Evolutionary conservation across 1,140 invertebrate species (phyloP).

Genomic region (Trinorchestia longiramus): DNA sequence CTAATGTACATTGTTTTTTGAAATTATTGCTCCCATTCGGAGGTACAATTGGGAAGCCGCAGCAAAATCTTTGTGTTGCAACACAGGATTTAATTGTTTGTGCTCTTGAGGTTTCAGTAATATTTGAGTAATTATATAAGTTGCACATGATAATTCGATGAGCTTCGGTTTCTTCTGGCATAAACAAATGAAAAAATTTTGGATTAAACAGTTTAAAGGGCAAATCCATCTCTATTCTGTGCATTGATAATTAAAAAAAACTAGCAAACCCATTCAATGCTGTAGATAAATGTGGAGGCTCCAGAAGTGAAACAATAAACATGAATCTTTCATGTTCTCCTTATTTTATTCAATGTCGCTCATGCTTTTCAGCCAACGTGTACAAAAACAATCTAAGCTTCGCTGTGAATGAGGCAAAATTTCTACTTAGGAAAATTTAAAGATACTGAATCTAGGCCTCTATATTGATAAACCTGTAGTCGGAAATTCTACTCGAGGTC

Average conservation of each 20-base stretch:
- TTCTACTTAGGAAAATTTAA: neutral
- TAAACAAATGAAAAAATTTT: neutral
- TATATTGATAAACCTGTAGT: neutral
- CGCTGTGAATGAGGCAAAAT: neutral
- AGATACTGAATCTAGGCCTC: neutral
- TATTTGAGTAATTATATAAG: too few species aligned
- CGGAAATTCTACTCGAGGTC: neutral
- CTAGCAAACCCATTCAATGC: neutral
- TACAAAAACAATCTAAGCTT: neutral
- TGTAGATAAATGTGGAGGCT: neutral
- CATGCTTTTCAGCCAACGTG: neutral
- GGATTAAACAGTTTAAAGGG: neutral
- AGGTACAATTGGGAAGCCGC: too few species aligned
- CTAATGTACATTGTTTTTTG: too few species aligned
- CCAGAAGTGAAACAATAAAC: neutral
- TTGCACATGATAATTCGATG: too few species aligned
- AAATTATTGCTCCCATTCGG: too few species aligned
- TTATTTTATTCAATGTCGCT: neutral
- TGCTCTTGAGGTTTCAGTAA: too few species aligned
- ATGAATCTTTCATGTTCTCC: neutral
- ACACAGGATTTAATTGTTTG: too few species aligned
- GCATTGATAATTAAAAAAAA: neutral
- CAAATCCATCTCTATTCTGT: neutral
- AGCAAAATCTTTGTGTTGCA: too few species aligned
- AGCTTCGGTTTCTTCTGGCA: too few species aligned